A percentile compares a stretch with the other conserved stretches of the same genome.
Evolutionary conservation across 2,113 vertebrate genomes (phyloP).

Genomic region (Mastomys natalensis): DNA sequence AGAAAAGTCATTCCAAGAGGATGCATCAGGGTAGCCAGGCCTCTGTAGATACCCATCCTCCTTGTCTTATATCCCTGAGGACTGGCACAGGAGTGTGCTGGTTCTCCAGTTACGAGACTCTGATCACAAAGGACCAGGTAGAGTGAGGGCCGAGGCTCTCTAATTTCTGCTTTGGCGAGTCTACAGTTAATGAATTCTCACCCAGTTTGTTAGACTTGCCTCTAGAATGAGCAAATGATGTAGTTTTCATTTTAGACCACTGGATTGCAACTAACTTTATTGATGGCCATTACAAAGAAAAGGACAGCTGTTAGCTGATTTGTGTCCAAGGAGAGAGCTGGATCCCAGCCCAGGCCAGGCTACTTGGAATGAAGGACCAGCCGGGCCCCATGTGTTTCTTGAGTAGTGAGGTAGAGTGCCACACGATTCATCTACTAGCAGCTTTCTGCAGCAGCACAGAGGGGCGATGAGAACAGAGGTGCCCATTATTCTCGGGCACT

Average conservation of each 20-base stretch:
- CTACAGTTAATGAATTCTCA: conserved; percentile 3
- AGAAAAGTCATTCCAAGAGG: neutral
- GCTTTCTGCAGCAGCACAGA: neutral
- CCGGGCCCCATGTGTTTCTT: conserved; percentile 35
- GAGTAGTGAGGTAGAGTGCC: neutral
- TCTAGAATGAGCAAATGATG: conserved; percentile 56
- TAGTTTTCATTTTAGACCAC: conserved; percentile 51
- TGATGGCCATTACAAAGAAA: conserved; percentile 70
- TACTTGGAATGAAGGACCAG: conserved; percentile 66
- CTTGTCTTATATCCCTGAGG: neutral
- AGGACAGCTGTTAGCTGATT: conserved; percentile 68
- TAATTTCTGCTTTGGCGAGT: conserved; percentile 3
- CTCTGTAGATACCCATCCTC: neutral
- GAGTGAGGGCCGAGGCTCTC: neutral
- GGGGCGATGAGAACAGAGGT: neutral
- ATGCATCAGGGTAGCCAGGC: neutral
- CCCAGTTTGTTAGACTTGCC: neutral
- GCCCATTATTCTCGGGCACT: neutral
- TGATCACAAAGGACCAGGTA: neutral
- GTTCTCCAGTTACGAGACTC: neutral
- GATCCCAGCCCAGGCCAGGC: conserved; percentile 65
- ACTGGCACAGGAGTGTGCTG: neutral
- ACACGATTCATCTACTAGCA: neutral
- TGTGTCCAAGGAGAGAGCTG: conserved; percentile 70
- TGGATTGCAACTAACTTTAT: conserved; percentile 68